Percentiles rank a stretch among this genome's conserved stretches.
Evolutionary conservation across 2,888 invertebrate species (phyloP).

Genomic region (Drosophila nr. perissopoda): DNA sequence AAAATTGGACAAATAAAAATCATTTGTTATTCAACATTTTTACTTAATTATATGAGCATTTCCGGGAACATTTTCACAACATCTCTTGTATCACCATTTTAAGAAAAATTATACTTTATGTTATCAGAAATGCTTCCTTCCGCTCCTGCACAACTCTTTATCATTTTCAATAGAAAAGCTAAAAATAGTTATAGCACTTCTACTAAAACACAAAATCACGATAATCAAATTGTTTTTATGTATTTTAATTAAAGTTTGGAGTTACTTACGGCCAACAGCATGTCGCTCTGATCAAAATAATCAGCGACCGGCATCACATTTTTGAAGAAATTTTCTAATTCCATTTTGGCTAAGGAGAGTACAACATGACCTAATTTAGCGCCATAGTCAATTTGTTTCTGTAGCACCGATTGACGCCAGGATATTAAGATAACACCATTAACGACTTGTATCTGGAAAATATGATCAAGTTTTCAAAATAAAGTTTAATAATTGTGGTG

Average conservation of each 20-base stretch:
- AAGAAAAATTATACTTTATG: background rate
- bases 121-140: background rate
- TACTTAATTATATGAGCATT: background rate
- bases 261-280: slow-evolving; percentile 88
- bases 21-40: background rate
- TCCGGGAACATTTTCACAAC: background rate
- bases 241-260: background rate
- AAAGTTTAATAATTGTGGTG: background rate
- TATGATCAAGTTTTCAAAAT: background rate
- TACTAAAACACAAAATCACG: too few relatives aligned
- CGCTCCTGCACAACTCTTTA: background rate
- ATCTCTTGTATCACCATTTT: background rate
- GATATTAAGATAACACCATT: slow-evolving; percentile 94
- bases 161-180: background rate
- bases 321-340: slow-evolving; percentile 94
- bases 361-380: slow-evolving; percentile 93
- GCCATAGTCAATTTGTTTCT: slow-evolving; percentile 95
- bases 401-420: slow-evolving; percentile 94
- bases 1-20: background rate
- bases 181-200: background rate
- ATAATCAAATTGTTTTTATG: background rate
- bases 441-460: slow-evolving; percentile 92
- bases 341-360: slow-evolving; percentile 93
- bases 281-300: slow-evolving; percentile 94
- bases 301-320: slow-evolving; percentile 96